These are phyloP conservation scores for Oxyura jamaicensis DNA, from an alignment of 2,113 vertebrate genomes.

Conservation along the genomic window DNA sequence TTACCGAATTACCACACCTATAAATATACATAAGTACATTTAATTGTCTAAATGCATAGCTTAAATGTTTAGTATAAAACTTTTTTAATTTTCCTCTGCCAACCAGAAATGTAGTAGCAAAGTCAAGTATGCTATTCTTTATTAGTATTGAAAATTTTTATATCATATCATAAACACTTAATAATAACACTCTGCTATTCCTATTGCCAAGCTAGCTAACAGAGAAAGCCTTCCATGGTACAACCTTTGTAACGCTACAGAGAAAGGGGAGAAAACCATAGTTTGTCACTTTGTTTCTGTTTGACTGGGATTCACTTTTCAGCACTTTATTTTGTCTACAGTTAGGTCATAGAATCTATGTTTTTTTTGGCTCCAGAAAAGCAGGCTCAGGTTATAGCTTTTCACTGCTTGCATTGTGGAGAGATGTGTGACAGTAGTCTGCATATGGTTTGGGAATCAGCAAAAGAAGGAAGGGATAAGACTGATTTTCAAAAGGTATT, in stretches of 20 bases:
- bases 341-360: background rate
- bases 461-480: background rate
- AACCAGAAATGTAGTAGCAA: background rate
- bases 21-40: background rate
- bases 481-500: slow-evolving; percentile 24
- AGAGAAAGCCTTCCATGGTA: background rate
- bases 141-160: background rate
- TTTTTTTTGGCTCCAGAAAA: background rate
- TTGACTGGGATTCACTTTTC: background rate
- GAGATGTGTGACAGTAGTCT: background rate
- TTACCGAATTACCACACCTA: background rate
- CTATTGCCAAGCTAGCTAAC: background rate
- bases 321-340: background rate
- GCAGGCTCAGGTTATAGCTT: background rate
- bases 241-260: background rate
- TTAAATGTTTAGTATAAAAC: background rate
- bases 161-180: background rate
- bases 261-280: background rate
- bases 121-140: background rate
- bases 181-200: background rate
- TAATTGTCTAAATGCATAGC: background rate
- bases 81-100: background rate
- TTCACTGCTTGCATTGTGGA: background rate
- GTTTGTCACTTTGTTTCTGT: background rate
- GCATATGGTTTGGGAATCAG: background rate